Evolutionary conservation across 2,113 vertebrate species (phyloP).

Genomic region (Protobothrops mucrosquamatus): DNA sequence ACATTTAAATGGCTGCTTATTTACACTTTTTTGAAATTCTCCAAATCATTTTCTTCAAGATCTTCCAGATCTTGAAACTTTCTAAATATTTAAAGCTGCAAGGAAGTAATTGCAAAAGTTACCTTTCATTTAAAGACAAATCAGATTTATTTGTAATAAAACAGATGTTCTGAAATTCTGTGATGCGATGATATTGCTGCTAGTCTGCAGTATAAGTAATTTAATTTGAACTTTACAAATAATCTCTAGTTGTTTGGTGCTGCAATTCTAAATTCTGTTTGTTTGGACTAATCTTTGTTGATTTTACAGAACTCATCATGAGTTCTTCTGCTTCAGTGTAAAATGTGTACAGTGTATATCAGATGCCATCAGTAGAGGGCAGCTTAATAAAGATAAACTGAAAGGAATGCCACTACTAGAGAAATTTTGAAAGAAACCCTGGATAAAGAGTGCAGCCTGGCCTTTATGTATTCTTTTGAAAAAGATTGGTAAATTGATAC

Average conservation of each 20-base stretch:
- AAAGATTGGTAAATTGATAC: conserved; percentile 13
- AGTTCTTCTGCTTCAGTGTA: not conserved
- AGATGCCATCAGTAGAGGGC: conserved; percentile 30
- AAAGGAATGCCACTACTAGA: not conserved
- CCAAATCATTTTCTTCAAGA: not conserved
- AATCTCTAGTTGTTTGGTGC: accelerated
- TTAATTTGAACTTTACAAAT: not conserved
- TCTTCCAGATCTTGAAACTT: not conserved
- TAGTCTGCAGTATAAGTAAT: not conserved
- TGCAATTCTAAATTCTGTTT: not conserved
- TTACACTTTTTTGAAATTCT: conserved; percentile 13
- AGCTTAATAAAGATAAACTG: not conserved
- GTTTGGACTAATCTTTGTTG: not conserved
- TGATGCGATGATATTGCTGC: not conserved
- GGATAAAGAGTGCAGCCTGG: not conserved
- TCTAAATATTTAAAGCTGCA: conserved; percentile 52
- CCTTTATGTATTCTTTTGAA: conserved; percentile 6
- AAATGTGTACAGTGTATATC: not conserved
- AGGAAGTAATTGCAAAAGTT: not conserved
- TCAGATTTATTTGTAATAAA: not conserved
- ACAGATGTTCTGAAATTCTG: not conserved
- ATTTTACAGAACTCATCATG: not conserved
- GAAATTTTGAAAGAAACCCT: not conserved
- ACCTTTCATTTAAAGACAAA: conserved; percentile 8
- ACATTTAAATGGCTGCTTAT: not conserved